Evolutionary conservation across 2,888 invertebrate genomes (phyloP), one percentile per base, ranked within the genome.

Genomic region (Macrophya alboannulata): DNA sequence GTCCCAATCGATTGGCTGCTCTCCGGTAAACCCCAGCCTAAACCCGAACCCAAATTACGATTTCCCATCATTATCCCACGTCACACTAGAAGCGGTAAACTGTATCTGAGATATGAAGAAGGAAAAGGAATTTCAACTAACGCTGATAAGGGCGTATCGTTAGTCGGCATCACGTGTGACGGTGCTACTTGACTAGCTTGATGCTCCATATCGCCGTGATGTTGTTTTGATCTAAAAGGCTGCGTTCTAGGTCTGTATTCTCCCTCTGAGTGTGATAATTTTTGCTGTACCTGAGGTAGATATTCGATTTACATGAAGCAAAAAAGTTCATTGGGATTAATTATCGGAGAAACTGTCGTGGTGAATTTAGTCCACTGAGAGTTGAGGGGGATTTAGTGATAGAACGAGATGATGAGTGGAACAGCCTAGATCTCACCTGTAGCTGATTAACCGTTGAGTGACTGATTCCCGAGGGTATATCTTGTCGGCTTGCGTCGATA

Each of bases 1-100:
- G 87, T 94, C 94, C 96, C 96, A 97, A 90, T 96, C 95, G 84
- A 96, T 95, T 0, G 95, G 94, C 81, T 95, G 95, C 2, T 94
- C 94, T 15, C 93, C 89, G 6, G 94, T 94, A 89, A 96, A 96
- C 4, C 96, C 96, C 0, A 96, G 93, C 86, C 95, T 95, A 55
- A 74, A 82, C 12, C 55, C 55, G n/a, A 55, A 55, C 45, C 15
- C 72, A 45, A 43, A 84, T 17, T 84, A 85, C 10, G 84, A 85
- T 62, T 59, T 62, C 74, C 74, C 68, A 59, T 77, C 55, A 74
- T 86, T 84, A 81, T 51, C 21, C 72, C 62, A 10, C 12, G 68
- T 15, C 51, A 21, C n/a, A 10, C 55, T 55, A 55, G n/a, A n/a
- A 55, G 55, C 55, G n/a, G 55, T 55, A n/a, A n/a, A 55, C 55